phyloP scores from a whole-genome alignment of 2,888 invertebrate genomes.

The Eumerus sabulonum region DNA sequence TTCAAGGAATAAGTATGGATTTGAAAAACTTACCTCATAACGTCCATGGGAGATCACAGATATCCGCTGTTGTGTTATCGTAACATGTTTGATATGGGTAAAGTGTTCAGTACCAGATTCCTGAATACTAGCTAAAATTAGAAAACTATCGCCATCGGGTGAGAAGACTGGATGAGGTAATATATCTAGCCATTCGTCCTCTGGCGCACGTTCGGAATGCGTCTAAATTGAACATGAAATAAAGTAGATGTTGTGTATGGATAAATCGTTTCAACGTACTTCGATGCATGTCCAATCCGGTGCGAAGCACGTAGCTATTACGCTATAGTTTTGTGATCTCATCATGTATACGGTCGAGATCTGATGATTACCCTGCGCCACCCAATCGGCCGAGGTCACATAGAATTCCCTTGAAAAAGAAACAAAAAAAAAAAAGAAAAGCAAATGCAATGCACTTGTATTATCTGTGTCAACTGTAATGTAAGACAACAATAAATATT shows the following conservation, averaged over 20 bases:
- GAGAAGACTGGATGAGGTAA: slow-evolving; percentile 91
- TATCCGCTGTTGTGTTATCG: slow-evolving; percentile 89
- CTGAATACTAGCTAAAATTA: slow-evolving; percentile 89
- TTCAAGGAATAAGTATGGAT: too few relatives aligned
- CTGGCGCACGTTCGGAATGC: slow-evolving; percentile 90
- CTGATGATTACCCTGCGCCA: slow-evolving; percentile 86
- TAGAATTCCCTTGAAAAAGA: slow-evolving; percentile 88
- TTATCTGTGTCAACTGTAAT: background rate
- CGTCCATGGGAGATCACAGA: slow-evolving; percentile 92
- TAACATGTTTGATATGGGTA: slow-evolving; percentile 93
- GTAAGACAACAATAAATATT: too few relatives aligned
- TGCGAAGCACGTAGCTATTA: slow-evolving; percentile 90
- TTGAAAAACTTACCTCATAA: slow-evolving; percentile 84
- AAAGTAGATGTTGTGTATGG: too few relatives aligned
- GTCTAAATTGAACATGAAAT: slow-evolving; percentile 79
- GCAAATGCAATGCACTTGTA: background rate
- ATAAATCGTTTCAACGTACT: slow-evolving; percentile 80
- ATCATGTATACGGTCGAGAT: slow-evolving; percentile 96
- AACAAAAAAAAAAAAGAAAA: background rate
- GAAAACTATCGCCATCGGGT: slow-evolving; percentile 90
- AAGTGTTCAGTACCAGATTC: slow-evolving; percentile 91
- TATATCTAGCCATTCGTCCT: slow-evolving; percentile 91
- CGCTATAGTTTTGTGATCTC: slow-evolving; percentile 93
- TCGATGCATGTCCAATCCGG: slow-evolving; percentile 92
- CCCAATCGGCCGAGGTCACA: slow-evolving; percentile 94